A percentile compares a stretch with the other conserved stretches of the same genome.
These are phyloP conservation scores for Podotricha telesiphe DNA, from an alignment of 2,888 invertebrate genomes.

Conservation along the genomic window DNA sequence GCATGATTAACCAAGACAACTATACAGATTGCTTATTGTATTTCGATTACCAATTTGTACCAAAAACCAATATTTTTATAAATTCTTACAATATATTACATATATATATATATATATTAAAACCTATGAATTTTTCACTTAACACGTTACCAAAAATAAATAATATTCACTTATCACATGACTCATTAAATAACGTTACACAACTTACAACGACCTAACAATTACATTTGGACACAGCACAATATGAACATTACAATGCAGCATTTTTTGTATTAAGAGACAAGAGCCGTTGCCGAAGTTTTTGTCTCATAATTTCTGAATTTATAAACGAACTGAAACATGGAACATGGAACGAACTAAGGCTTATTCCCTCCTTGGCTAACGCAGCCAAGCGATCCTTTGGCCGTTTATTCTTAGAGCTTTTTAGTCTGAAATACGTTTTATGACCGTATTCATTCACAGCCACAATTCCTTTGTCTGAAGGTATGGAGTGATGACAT, in stretches of 20 bases:
- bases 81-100: conserved; percentile 52
- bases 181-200: conserved; percentile 12
- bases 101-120: conserved; percentile 49
- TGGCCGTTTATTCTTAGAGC: conserved; percentile 57
- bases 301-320: conserved; percentile 60
- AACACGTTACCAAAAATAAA: conserved; percentile 44
- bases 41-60: conserved; percentile 5
- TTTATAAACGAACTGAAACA: conserved; percentile 72
- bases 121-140: conserved; percentile 72
- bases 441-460: conserved; percentile 64
- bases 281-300: conserved; percentile 54
- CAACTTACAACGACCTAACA: conserved; percentile 51
- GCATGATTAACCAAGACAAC: neutral
- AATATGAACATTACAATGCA: conserved; percentile 38
- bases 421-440: conserved; percentile 62
- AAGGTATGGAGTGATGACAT: conserved; percentile 64
- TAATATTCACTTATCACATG: conserved; percentile 16
- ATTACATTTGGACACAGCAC: conserved; percentile 45
- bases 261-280: conserved; percentile 41
- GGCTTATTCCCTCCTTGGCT: conserved; percentile 62
- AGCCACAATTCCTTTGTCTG: conserved; percentile 66
- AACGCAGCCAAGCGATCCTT: conserved; percentile 57
- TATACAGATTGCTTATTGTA: neutral
- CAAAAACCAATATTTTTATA: conserved; percentile 9
- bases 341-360: conserved; percentile 73